Base-by-base conservation (phyloP, 2,888 invertebrate species). In the Tinea semifulvella region DNA sequence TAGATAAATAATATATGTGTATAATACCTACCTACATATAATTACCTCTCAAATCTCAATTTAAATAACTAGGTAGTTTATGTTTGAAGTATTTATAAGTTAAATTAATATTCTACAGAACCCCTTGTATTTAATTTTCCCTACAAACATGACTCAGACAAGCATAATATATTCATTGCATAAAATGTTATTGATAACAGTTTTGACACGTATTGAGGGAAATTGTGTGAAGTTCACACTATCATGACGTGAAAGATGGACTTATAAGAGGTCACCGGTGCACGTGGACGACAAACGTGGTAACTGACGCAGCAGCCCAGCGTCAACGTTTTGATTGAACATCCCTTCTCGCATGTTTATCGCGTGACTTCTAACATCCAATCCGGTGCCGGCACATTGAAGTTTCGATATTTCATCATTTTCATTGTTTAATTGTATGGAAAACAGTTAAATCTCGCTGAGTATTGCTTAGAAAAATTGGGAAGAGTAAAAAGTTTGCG, bases 281-380 rank as follows among this genome's bases (percentile, higher is more conserved):
- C 18, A 38, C 38, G 38, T 38, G 38, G n/a, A n/a, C 18, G 16
- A 2, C 17, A 17, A 18, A 38, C 38, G 19, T 18, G 16, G 17
- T 2, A 19, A 18, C 6, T 5, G 11, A 18, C 18, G 38, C 16
- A n/a, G 38, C 4, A 31, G 13, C 13, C 6, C 31, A 31, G 13
- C 31, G 14, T 31, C 13, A 26, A 36, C 36, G 10, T 17, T 18
- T 10, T 16, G 25, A 7, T 8, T 8, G 20, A 11, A n/a, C 18
- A 10, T 40, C 22, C 22, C 22, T 14, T 40, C 40, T 40, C 40
- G 40, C 11, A 40, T 40, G 40, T 40, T 40, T 40, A 40, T 40
- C 40, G 40, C 40, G 22, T 40, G 40, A 40, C 22, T 22, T 40
- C 22, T 22, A 40, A 4, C 40, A 13, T 22, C 40, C 40, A 40